A percentile compares a stretch with the other conserved stretches of the same genome.
phyloP scores from a whole-genome alignment of 2,797 vertebrate species.

The Tenualosa ilisha region DNA sequence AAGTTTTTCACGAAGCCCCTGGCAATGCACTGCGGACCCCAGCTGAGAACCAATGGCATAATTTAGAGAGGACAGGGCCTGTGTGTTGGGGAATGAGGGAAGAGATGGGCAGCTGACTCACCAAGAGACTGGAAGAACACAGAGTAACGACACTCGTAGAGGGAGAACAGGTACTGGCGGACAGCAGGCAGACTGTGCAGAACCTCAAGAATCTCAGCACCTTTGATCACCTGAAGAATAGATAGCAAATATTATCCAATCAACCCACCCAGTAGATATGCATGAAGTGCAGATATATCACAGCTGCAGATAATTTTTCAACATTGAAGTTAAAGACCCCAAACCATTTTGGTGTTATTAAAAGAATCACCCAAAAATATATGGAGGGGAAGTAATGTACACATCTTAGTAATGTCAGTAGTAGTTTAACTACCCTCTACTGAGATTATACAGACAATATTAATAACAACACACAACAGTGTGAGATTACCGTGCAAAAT shows the following conservation, averaged over 20 bases:
- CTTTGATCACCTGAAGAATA: constrained; percentile 89
- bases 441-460: neutral
- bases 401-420: neutral
- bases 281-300: neutral
- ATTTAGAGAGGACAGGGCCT: no score
- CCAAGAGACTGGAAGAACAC: constrained; percentile 96
- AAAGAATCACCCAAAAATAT: neutral
- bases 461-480: neutral
- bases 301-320: neutral
- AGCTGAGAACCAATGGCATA: no score
- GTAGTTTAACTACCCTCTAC: neutral
- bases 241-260: neutral
- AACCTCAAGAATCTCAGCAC: constrained; percentile 96
- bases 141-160: constrained; percentile 93
- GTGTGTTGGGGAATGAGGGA: no score
- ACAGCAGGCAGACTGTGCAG: constrained; percentile 90
- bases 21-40: no score
- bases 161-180: constrained; percentile 96
- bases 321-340: neutral
- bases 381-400: neutral
- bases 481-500: no score
- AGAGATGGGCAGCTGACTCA: constrained; percentile 63
- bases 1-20: no score
- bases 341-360: no score
- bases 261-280: no score